Evolutionary conservation across 2,888 invertebrate species (phyloP), one percentile per base, ranked within the genome.

Genomic region (Pristionchus arcanus): DNA sequence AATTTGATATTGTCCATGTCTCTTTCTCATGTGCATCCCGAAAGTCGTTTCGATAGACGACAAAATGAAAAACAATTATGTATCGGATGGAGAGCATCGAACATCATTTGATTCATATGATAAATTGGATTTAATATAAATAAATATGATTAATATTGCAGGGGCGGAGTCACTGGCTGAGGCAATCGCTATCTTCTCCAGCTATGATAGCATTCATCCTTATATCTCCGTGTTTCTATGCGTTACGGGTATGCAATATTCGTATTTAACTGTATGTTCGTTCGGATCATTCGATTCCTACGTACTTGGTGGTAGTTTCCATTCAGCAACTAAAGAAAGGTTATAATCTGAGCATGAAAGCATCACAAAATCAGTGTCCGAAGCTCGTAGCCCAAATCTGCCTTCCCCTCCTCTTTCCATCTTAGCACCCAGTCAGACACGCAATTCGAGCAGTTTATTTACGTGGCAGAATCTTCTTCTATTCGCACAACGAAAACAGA

Each of bases 201-300:
- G 15, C 84, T 84, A 84, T 55, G 84, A 84, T 28, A 28, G 16
- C 28, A 21, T 84, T 7, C 84, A 84, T 16, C 84, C 84, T 25
- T 84, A 84, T 55, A 84, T 84, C 28, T 84, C 84, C 34, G 84
- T 84, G 13, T 84, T 84, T 28, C 84, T 84, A 53, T 84, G 84
- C 31, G 84, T 84, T 53, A 59, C 84, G 53, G 84, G 84, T 84
- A 28, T n/a, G 84, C 7, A 34, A 16, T 16, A 59, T 19, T 59
- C 15, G 59, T 49, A 49, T 49, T 11, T 9, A 49, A 7, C 13
- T 11, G 42, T 9, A 49, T 49, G 42, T 9, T 11, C 42, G 9
- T 21, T 59, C 59, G n/a, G n/a, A n/a, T n/a, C n/a, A n/a, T n/a
- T n/a, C n/a, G n/a, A n/a, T n/a, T n/a, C n/a, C n/a, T n/a, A n/a